A percentile compares a stretch with the other conserved stretches of the same genome.
phyloP scores from a whole-genome alignment of 2,888 invertebrate genomes.

The Hemistola chrysoprasaria region DNA sequence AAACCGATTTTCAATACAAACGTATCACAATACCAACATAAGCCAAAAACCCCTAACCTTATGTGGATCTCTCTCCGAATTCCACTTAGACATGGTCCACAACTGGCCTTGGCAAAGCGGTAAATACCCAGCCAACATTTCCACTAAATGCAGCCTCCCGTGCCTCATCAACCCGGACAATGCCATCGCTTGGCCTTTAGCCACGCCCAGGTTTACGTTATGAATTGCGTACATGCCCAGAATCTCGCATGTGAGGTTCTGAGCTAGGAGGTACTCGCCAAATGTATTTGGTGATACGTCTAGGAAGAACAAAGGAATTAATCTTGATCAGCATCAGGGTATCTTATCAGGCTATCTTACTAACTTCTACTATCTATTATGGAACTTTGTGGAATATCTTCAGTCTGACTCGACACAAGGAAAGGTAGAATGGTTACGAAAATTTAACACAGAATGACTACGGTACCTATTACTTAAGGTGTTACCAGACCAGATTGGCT shows the following conservation, averaged over 20 bases:
- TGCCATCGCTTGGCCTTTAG: constrained; percentile 57
- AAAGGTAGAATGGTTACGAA: no score
- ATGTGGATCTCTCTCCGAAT: constrained; percentile 40
- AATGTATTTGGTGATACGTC: constrained; percentile 45
- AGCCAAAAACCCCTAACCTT: constrained; percentile 40
- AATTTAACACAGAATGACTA: no score
- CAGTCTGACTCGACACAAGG: no score
- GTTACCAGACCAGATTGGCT: no score
- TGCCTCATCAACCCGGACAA: constrained; percentile 54
- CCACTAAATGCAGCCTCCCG: constrained; percentile 49
- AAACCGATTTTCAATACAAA: no score
- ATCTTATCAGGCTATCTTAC: no score
- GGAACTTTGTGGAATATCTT: no score
- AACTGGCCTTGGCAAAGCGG: constrained; percentile 45
- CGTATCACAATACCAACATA: no score
- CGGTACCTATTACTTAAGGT: no score
- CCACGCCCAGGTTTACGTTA: constrained; percentile 53
- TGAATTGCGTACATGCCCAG: constrained; percentile 37
- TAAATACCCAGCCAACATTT: constrained; percentile 53
- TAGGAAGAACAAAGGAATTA: constrained; percentile 21
- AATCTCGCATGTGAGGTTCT: constrained; percentile 38
- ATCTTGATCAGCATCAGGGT: no score
- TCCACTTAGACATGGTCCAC: constrained; percentile 55
- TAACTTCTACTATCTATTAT: no score
- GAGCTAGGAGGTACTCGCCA: constrained; percentile 54